Base-by-base conservation (phyloP, 2,113 vertebrate species). In the Penelope pileata region DNA sequence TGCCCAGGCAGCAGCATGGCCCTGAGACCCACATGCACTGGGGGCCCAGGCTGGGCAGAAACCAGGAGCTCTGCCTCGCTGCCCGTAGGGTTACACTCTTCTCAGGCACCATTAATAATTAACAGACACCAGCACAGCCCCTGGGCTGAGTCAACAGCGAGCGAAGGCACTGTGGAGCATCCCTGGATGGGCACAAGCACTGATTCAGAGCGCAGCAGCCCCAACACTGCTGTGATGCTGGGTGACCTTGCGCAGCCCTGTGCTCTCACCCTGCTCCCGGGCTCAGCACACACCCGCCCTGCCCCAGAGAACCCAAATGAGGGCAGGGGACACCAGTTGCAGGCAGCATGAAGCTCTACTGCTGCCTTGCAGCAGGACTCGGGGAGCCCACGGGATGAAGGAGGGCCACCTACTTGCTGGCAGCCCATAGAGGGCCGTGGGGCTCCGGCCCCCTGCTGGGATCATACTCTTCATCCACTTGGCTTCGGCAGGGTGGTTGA, bases 391-490 rank as follows among this genome's bases (percentile, higher is more conserved):
- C 23, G 5, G 12, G 16, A 30, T 1, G 11, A 36, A 1, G 12
- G 34, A 85, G 12, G 10, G 9, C 38, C 75, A 92, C 94, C 22
- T 98, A 99, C 99, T 99, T 95, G 98, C 83, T 62, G 96, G 80
- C 12, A 97, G 83, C 68, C 96, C 96, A 2, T 96, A 97, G 69
- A 94, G 69, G 75, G 96, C 62, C 0, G 92, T 83, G 2, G 95
- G 94, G 86, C 96, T 98, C 76, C 96, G 95, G 91, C 74, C 96
- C 51, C 97, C 98, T 1, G 96, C 97, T 1, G 99, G 99, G 96
- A 99, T 97, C 99, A 99, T 99, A 97, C 98, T 99, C 97, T 99
- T 99, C 98, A 99, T 99, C 97, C 99, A 98, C 97, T 98, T 98
- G 95, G 99, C 99, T 97, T 99, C 99, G 2, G 99, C 99, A 3